These are phyloP conservation scores for Meiosimyza platycephala DNA, from an alignment of 2,888 invertebrate species.

Conservation along the genomic window DNA sequence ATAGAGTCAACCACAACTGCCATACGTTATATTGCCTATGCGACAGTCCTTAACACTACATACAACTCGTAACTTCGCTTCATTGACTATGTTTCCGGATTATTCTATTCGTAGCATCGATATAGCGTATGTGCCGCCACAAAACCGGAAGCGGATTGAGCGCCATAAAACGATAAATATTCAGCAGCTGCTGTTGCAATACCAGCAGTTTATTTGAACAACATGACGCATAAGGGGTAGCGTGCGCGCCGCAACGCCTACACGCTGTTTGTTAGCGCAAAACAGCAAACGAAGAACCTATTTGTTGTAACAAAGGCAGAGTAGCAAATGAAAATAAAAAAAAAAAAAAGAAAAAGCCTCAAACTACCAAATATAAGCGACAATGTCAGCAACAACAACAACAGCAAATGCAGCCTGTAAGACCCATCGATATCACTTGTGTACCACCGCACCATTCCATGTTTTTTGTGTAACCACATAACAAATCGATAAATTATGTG, in stretches of 20 bases:
- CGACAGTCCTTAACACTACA: not conserved
- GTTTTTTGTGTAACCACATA: constrained; percentile 51
- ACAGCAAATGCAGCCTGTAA: not conserved
- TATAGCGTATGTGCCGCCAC: not conserved
- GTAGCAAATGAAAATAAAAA: constrained; percentile 54
- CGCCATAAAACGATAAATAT: constrained; percentile 16
- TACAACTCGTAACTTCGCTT: constrained; percentile 7
- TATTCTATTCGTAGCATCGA: constrained; percentile 1
- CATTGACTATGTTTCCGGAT: constrained; percentile 20
- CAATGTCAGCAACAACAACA: not conserved
- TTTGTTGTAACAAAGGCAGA: constrained; percentile 51
- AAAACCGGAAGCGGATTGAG: constrained; percentile 10
- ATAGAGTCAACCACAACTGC: not conserved
- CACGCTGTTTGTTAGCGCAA: no score
- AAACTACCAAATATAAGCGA: not conserved
- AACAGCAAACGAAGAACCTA: constrained; percentile 53
- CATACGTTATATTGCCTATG: no score
- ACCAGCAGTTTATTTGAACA: no score
- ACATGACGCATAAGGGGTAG: constrained; percentile 47
- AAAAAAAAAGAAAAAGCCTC: not conserved
- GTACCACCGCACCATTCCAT: not conserved
- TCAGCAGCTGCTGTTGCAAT: constrained; percentile 22
- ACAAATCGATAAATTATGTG: constrained; percentile 66
- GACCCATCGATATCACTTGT: not conserved
- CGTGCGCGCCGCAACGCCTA: no score